Evolutionary conservation across 2,797 vertebrate genomes (phyloP).

Genomic region (Melopsittacus undulatus): DNA sequence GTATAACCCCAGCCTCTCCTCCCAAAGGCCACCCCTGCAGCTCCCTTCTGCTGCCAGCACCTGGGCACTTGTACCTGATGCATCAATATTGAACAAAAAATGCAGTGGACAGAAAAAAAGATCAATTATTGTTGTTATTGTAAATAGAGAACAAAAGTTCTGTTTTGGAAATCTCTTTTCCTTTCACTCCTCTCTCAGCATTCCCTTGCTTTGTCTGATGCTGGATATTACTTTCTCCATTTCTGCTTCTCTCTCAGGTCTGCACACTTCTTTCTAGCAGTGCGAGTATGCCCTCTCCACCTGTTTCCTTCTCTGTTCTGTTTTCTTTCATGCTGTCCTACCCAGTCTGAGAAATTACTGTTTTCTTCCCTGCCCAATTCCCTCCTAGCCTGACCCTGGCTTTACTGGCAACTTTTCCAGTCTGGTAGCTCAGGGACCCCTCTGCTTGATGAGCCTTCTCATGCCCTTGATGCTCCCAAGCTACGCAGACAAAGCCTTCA

Average conservation of each 20-base stretch:
- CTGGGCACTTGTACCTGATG: rapidly evolving
- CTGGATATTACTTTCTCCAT: not conserved
- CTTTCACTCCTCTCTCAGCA: not conserved
- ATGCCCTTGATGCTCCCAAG: not conserved
- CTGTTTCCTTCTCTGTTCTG: not conserved
- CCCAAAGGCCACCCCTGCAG: not conserved
- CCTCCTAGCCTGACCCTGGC: not conserved
- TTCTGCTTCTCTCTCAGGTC: not conserved
- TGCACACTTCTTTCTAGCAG: not conserved
- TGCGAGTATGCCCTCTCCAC: not conserved
- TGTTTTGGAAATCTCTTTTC: not conserved
- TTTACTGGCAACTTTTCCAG: rapidly evolving
- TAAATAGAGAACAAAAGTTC: not conserved
- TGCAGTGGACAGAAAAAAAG: too few species aligned
- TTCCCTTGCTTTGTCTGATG: not conserved
- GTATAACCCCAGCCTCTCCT: not conserved
- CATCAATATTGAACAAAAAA: not conserved
- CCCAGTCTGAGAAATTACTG: not conserved
- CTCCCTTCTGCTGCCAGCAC: not conserved
- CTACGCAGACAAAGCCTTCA: not conserved
- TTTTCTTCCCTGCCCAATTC: not conserved
- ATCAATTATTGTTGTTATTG: not conserved
- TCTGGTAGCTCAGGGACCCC: rapidly evolving
- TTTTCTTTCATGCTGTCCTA: not conserved
- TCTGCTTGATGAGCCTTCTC: rapidly evolving